Evolutionary conservation across 1,140 invertebrate genomes (phyloP).

Genomic region (Capitella teleta): DNA sequence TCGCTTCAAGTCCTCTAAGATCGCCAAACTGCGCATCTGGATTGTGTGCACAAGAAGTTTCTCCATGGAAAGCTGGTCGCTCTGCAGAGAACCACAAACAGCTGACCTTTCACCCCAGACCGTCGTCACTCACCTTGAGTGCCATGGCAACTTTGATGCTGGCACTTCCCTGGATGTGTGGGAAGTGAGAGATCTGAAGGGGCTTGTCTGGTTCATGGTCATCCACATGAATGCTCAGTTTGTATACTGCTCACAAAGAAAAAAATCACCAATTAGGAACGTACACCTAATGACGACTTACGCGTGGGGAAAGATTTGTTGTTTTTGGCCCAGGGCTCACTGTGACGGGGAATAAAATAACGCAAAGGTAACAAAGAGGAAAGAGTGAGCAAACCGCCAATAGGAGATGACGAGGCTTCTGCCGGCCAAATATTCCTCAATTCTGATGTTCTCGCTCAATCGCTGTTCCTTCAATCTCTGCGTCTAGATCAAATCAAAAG

Average conservation of each 20-base stretch:
- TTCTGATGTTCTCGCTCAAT: conserved; percentile 76
- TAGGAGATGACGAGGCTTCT: conserved; percentile 81
- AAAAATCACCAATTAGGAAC: not conserved
- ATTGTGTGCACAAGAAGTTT: conserved; percentile 93
- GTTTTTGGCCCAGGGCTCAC: no score
- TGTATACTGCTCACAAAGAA: conserved; percentile 47
- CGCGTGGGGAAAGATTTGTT: no score
- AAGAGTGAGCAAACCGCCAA: conserved; percentile 62
- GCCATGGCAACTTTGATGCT: conserved; percentile 36
- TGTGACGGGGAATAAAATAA: no score
- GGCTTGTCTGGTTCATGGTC: conserved; percentile 66
- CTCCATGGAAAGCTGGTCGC: conserved; percentile 86
- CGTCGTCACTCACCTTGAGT: conserved; percentile 29
- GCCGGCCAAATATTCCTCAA: conserved; percentile 85
- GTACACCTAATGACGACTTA: no score
- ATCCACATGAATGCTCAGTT: conserved; percentile 78
- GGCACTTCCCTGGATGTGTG: conserved; percentile 63
- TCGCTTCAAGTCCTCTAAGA: not conserved
- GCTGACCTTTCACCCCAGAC: no score
- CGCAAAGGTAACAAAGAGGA: no score
- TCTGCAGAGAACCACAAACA: no score
- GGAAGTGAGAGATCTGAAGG: conserved; percentile 74
- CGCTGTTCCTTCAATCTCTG: conserved; percentile 69
- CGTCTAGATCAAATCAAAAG: conserved; percentile 18
- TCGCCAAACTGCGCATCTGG: conserved; percentile 64